Evolutionary conservation across 64 coral and sea anemone genomes (phyloP).

Genomic region (Montipora foliosa): DNA sequence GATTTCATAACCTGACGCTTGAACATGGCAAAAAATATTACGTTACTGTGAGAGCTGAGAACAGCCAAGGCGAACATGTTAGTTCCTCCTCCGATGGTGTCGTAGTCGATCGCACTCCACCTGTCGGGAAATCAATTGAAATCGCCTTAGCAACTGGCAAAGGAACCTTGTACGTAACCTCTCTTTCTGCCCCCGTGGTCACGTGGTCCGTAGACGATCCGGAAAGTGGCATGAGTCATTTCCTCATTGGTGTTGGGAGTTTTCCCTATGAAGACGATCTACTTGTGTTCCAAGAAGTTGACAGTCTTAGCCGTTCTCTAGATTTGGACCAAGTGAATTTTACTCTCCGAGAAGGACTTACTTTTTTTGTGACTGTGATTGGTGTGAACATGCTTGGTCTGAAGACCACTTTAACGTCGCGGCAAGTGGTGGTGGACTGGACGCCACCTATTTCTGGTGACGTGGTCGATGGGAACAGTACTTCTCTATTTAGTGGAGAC

Average conservation of each 20-base stretch:
- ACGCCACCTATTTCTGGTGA: slow-evolving; percentile 67
- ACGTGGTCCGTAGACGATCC: slow-evolving; percentile 80
- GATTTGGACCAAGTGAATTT: too few relatives aligned
- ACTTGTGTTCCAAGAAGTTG: too few relatives aligned
- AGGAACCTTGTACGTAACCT: slow-evolving; percentile 74
- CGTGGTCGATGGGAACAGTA: slow-evolving; percentile 76
- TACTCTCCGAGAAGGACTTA: too few relatives aligned
- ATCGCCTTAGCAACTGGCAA: slow-evolving; percentile 69
- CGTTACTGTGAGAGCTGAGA: slow-evolving; percentile 83
- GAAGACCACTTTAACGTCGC: slow-evolving; percentile 53
- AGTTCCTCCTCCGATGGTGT: slow-evolving; percentile 85
- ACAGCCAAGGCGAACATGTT: slow-evolving; percentile 71
- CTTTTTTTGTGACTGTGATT: too few relatives aligned
- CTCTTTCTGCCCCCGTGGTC: slow-evolving; percentile 72
- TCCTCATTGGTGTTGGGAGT: slow-evolving; percentile 67
- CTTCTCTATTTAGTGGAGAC: not conserved
- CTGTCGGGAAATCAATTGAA: slow-evolving; percentile 45
- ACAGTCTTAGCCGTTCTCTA: too few relatives aligned
- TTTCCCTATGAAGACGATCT: slow-evolving; percentile 63
- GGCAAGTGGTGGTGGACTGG: slow-evolving; percentile 80
- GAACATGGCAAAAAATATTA: slow-evolving; percentile 82
- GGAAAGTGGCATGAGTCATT: slow-evolving; percentile 83
- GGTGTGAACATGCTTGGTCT: slow-evolving; percentile 77
- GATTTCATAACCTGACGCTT: slow-evolving; percentile 90
- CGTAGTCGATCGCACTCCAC: slow-evolving; percentile 76